Evolutionary conservation across 2,888 invertebrate genomes (phyloP), one percentile per base, ranked within the genome.

Genomic region (Heliconius hortense): DNA sequence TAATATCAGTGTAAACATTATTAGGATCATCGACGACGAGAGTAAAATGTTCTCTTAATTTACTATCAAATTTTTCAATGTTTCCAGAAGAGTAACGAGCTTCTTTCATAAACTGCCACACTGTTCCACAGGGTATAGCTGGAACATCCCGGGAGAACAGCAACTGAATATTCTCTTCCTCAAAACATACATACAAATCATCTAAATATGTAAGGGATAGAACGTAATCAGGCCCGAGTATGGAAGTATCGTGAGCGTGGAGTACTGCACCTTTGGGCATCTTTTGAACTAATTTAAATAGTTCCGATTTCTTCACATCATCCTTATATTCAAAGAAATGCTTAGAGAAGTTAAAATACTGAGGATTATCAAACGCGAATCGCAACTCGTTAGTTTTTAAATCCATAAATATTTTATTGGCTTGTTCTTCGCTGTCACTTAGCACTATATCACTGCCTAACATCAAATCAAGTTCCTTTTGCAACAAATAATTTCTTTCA

Each of bases 261-360:
- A 97, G 88, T 0, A 96, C 93, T 0, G 95, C 96, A 0, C 97
- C 97, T 89, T 97, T 97, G 0, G 97, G 97, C 95, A 97, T 95
- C 59, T 86, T 85, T 76, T 95, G 89, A 2, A 97, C 94, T 2
- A 96, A 85, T 80, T 95, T 88, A 83, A 95, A 97, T 0, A 97
- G 92, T 28, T 94, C 86, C 0, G 96, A 96, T 0, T 90, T 82
- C 24, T 95, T 95, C 2, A 97, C 95, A 28, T 90, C 86, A 1
- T 94, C 87, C 80, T 95, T 95, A 0, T 95, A 95, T 13, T 94
- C 89, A 80, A 97, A 95, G 81, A 97, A 96, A 86, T 96, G 96
- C 77, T 94, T 93, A 0, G 96, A 94, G 0, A 96, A 95, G 68
- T 95, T 93, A 82, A 96, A 97, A 21, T 86, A 81, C 68, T 90